Percentiles rank a stretch among this genome's conserved stretches.
phyloP scores from a whole-genome alignment of 2,797 vertebrate genomes.

The Melanotaenia boesemani region DNA sequence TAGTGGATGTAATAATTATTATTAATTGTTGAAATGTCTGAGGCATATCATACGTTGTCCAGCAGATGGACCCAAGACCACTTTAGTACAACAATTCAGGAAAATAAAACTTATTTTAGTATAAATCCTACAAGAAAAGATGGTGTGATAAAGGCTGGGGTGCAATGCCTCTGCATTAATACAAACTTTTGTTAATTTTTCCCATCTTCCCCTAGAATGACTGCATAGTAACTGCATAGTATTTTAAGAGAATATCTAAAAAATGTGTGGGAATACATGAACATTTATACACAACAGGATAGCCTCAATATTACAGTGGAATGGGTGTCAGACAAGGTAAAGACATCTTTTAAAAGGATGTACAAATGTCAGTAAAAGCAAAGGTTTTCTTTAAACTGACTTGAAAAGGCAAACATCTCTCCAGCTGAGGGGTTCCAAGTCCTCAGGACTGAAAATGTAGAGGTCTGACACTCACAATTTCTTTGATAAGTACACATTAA shows the following conservation, averaged over 20 bases:
- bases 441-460: too few species aligned
- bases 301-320: background rate
- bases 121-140: background rate
- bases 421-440: too few species aligned
- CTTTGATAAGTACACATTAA: too few species aligned
- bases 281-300: background rate
- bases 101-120: too few species aligned
- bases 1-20: background rate
- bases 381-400: too few species aligned
- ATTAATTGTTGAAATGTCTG: background rate
- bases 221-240: accelerated
- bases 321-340: background rate
- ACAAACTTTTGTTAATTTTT: background rate
- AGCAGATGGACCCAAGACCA: constrained; percentile 4
- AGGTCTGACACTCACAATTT: too few species aligned
- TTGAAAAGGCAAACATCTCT: too few species aligned
- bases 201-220: background rate
- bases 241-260: background rate
- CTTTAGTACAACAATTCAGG: too few species aligned
- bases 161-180: background rate
- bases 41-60: constrained; percentile 6
- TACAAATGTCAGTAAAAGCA: too few species aligned
- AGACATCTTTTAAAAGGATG: too few species aligned
- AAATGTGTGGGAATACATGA: background rate
- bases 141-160: background rate